These are phyloP conservation scores for Emydoidea blandingii DNA, from an alignment of 2,797 vertebrate genomes.

Conservation along the genomic window DNA sequence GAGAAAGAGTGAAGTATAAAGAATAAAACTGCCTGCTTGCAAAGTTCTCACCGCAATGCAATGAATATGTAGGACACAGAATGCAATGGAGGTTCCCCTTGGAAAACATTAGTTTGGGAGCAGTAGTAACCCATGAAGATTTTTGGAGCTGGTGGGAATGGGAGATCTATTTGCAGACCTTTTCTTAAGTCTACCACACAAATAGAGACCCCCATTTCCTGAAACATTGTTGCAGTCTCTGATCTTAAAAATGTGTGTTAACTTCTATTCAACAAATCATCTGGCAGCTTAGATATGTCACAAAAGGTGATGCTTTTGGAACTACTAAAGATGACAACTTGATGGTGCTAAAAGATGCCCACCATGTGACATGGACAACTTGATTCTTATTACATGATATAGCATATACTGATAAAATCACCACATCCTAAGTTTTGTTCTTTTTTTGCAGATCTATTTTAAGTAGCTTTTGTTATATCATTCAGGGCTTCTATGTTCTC, in stretches of 20 bases:
- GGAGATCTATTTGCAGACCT: not conserved
- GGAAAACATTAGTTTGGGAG: not conserved
- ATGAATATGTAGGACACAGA: not conserved
- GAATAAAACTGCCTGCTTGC: not conserved
- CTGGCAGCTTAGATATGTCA: not conserved
- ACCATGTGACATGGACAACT: not conserved
- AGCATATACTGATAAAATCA: not conserved
- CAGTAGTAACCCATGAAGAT: not conserved
- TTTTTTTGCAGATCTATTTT: not conserved
- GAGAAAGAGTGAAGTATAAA: not conserved
- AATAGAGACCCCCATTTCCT: not conserved
- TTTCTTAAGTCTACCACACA: not conserved
- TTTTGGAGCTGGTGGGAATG: not conserved
- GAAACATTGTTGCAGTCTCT: not conserved
- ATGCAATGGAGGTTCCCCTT: not conserved
- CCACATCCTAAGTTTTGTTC: not conserved
- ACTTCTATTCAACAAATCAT: too few species aligned
- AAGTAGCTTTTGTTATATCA: not conserved
- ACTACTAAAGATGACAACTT: not conserved
- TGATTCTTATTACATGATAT: not conserved
- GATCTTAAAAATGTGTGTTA: not conserved
- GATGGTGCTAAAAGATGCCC: not conserved
- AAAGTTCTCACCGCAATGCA: not conserved
- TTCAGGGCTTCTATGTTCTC: not conserved
- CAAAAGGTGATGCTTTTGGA: not conserved